These are phyloP conservation scores for Cervus canadensis DNA, from an alignment of 2,113 vertebrate species.

Conservation along the genomic window DNA sequence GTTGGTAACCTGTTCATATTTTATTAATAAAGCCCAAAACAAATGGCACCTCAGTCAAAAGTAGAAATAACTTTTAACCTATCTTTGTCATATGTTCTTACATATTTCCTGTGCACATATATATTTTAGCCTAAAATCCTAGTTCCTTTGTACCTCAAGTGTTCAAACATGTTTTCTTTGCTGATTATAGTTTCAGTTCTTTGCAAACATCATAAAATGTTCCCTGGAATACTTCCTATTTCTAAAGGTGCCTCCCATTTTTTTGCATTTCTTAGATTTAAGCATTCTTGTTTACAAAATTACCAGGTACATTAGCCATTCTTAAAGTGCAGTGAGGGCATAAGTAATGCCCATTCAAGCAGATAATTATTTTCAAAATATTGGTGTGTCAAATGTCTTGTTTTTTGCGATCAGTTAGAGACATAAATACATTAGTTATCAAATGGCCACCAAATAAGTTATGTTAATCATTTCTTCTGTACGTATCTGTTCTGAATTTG, in stretches of 20 bases:
- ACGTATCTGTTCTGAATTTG: neutral
- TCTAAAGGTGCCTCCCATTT: neutral
- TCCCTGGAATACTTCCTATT: neutral
- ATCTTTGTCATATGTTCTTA: neutral
- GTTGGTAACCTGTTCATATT: neutral
- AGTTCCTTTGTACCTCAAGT: neutral
- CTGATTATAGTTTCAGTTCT: neutral
- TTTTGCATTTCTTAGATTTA: conserved; percentile 2
- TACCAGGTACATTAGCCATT: neutral
- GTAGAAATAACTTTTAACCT: neutral
- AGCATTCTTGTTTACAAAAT: neutral
- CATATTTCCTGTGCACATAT: neutral
- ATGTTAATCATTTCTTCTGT: neutral
- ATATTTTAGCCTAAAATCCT: neutral
- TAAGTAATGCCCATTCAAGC: neutral
- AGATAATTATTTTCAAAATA: neutral
- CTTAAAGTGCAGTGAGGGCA: neutral
- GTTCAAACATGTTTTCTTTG: neutral
- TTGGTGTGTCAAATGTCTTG: neutral
- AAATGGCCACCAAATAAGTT: neutral
- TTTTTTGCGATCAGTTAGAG: neutral
- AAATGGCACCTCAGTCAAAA: neutral
- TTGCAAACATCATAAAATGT: neutral
- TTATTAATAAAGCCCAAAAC: neutral
- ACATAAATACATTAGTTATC: neutral